Conservation (phyloP, 2,113 vertebrate species). For the Paedocypris sp. region DNA sequence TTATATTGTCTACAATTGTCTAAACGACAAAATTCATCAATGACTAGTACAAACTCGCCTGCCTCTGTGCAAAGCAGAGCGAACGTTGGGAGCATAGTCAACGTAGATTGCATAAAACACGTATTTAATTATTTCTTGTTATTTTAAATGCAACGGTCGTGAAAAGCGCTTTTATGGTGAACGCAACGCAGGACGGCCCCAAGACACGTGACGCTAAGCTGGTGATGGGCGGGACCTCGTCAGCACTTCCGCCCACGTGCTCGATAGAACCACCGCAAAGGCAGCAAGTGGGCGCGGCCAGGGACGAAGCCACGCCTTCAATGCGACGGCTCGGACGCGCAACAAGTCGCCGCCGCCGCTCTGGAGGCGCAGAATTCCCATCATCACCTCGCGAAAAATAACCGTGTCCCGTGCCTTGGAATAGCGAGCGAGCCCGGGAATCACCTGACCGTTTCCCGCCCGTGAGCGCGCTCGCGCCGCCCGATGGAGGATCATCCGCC, state of each 20-base stretch:
- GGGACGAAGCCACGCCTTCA: not conserved
- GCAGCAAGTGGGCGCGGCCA: not conserved
- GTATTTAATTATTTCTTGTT: too few relatives aligned
- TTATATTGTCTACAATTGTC: too few relatives aligned
- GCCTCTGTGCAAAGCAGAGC: too few relatives aligned
- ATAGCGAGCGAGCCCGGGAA: not conserved
- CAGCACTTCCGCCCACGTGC: not conserved
- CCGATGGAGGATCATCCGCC: not conserved
- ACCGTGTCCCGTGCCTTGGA: not conserved
- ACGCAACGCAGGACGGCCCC: not conserved
- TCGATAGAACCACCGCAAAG: not conserved
- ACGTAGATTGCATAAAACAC: too few relatives aligned
- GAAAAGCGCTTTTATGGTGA: too few relatives aligned
- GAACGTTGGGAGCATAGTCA: too few relatives aligned
- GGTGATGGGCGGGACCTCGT: not conserved
- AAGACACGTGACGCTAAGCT: too few relatives aligned
- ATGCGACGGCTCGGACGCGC: not conserved
- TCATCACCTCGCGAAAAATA: not conserved
- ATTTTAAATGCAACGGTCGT: too few relatives aligned
- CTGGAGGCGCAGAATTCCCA: not conserved
- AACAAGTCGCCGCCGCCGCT: conserved; percentile 14
- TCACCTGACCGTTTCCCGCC: not conserved
- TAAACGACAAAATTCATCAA: too few relatives aligned
- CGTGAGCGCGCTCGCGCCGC: not conserved
- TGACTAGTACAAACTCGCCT: too few relatives aligned